Evolutionary conservation across 2,113 vertebrate genomes (phyloP).

Genomic region (Anhinga rufa): DNA sequence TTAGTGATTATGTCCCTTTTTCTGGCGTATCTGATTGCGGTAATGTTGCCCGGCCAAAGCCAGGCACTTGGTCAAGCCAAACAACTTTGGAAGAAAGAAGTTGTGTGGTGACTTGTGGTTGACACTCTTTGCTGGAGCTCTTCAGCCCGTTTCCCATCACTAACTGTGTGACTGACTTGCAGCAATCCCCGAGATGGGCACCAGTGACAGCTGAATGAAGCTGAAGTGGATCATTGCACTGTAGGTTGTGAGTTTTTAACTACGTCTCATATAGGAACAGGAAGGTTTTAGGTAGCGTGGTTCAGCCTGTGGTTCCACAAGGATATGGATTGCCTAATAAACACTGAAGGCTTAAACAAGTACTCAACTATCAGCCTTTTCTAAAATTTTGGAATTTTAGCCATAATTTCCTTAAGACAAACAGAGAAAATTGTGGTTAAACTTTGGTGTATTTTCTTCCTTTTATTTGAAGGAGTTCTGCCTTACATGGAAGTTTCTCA

Average conservation of each 20-base stretch:
- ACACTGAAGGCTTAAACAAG: neutral
- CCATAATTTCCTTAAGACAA: neutral
- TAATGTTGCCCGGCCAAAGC: neutral
- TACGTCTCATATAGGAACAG: neutral
- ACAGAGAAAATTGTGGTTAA: neutral
- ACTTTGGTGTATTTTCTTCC: neutral
- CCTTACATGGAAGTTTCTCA: slow-evolving; percentile 27
- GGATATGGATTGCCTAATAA: neutral
- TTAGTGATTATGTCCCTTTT: neutral
- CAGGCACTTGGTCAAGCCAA: neutral
- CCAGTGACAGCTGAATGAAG: neutral
- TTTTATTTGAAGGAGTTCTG: slow-evolving; percentile 4
- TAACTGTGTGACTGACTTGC: neutral
- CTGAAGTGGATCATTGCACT: neutral
- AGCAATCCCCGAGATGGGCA: neutral
- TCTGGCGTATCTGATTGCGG: neutral
- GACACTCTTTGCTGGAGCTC: neutral
- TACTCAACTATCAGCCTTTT: neutral
- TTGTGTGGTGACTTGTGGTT: neutral
- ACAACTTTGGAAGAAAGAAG: neutral
- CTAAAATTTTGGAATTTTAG: neutral
- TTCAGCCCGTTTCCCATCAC: neutral
- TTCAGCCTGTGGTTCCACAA: neutral
- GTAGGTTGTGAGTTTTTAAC: neutral
- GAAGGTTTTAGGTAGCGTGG: neutral